Evolutionary conservation across 2,888 invertebrate genomes (phyloP), one percentile per base, ranked within the genome.

Genomic region (Tetragonisca angustula): DNA sequence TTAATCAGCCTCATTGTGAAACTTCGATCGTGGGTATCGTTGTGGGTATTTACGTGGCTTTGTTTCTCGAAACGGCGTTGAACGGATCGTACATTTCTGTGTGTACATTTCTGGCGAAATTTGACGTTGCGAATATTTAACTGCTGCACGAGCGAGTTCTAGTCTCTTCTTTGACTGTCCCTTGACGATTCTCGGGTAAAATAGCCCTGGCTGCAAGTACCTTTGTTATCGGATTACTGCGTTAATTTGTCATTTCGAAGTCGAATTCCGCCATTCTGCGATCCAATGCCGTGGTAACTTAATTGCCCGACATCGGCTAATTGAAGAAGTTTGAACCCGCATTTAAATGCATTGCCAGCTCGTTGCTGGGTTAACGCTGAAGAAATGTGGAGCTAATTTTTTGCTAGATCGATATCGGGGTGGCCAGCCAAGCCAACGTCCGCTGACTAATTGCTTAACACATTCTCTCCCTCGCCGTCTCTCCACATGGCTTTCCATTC

Each of bases 371-470:
- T 72, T 49, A 62, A 52, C 15, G 36, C 32, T 13, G 49, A 67
- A 71, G 52, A 43, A 79, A 64, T n/a, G 17, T 19, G 19, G n/a
- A 32, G 36, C n/a, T 67, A 21, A 79, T 54, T 68, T 72, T 79
- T 79, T 76, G 15, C 17, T 15, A 52, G 32, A 32, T 74, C 64
- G 74, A 56, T 74, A 71, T 52, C 56, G 71, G 54, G 78, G 52
- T n/a, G 24, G 9, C 19, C 15, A 15, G 27, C 15, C 21, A 54
- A 67, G 59, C 78, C 67, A 65, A 64, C 32, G 77, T 56, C 52
- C 52, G 32, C 19, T 21, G 24, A 49, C 61, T 82, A 79, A 75
- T 75, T 80, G 62, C 69, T 32, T 61, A 71, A 59, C 36, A 24
- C 71, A 36, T 59, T 62, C 5, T 32, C 21, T 21, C 4, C 19